These are phyloP conservation scores for Acronicta psi DNA, from an alignment of 2,888 invertebrate genomes.

Conservation along the genomic window DNA sequence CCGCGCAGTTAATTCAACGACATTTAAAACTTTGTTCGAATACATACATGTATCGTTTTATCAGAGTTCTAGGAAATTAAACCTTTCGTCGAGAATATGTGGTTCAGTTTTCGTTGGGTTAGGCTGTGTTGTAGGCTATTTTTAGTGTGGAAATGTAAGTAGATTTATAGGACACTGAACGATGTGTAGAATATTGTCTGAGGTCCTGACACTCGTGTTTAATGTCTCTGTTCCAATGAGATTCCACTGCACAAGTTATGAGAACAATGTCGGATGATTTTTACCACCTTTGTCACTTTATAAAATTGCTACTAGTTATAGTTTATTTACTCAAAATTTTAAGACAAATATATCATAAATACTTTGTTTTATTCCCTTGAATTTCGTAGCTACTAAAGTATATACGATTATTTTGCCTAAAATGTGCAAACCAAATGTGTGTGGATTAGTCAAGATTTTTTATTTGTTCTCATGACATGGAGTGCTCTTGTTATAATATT, in stretches of 20 bases:
- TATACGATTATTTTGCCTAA: too few species aligned
- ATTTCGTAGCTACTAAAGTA: too few species aligned
- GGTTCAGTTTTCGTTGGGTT: conserved; percentile 42
- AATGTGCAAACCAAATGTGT: too few species aligned
- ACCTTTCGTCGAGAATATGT: conserved; percentile 34
- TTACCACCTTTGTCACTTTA: conserved; percentile 40
- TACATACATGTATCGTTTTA: conserved; percentile 45
- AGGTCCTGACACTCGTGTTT: conserved; percentile 77
- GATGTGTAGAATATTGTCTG: conserved; percentile 83
- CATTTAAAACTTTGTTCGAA: conserved; percentile 65
- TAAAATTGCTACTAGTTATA: conserved; percentile 20
- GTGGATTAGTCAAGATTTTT: too few species aligned
- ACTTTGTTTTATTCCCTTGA: too few species aligned
- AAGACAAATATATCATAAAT: too few species aligned
- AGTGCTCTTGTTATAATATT: too few species aligned
- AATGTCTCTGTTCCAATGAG: conserved; percentile 83
- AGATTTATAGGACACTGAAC: conserved; percentile 80
- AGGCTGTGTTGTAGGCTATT: conserved; percentile 44
- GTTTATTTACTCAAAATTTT: not conserved
- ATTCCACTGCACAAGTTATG: conserved; percentile 71
- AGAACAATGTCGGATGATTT: conserved; percentile 60
- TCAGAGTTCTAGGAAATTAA: conserved; percentile 29
- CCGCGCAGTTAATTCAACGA: conserved; percentile 78
- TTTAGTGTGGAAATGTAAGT: conserved; percentile 43
- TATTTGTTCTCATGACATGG: too few species aligned